These are phyloP conservation scores for Amblyopsis rosae DNA, from an alignment of 2,113 vertebrate genomes.

Conservation along the genomic window DNA sequence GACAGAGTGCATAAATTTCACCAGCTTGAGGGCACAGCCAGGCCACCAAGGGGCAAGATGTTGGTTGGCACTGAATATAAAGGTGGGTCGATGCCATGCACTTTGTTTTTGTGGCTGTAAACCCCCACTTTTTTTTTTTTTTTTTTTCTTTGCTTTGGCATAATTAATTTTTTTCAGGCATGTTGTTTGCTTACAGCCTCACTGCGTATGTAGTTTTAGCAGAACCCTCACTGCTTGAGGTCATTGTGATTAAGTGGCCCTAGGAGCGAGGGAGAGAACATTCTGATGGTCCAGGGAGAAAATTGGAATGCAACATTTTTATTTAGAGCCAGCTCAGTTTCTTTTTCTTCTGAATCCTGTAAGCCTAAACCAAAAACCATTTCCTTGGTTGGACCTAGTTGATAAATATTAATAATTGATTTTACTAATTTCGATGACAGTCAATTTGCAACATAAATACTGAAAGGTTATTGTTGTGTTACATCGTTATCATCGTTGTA, in stretches of 20 bases:
- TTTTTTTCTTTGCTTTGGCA: not conserved
- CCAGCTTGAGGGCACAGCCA: slow-evolving; percentile 86
- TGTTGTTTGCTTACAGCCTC: not conserved
- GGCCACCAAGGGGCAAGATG: slow-evolving; percentile 78
- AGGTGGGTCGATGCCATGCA: slow-evolving; percentile 81
- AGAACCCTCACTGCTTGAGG: slow-evolving; percentile 3
- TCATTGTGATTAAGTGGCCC: not conserved
- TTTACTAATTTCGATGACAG: no score
- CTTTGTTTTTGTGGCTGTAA: slow-evolving; percentile 5
- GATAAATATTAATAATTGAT: no score
- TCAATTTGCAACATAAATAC: no score
- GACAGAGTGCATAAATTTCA: slow-evolving; percentile 95
- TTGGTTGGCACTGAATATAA: slow-evolving; percentile 76
- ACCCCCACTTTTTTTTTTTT: slow-evolving; percentile 1
- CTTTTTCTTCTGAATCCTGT: no score
- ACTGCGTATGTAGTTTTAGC: slow-evolving; percentile 22
- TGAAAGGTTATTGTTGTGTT: no score
- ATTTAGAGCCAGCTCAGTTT: no score
- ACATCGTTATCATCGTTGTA: no score
- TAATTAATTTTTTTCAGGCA: slow-evolving; percentile 8
- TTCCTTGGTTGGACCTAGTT: no score
- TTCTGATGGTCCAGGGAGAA: no score
- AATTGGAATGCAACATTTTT: no score
- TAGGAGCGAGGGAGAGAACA: no score
- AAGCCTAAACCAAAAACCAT: no score